phyloP scores from a whole-genome alignment of 2,113 vertebrate genomes.

The Megaceryle maxima region DNA sequence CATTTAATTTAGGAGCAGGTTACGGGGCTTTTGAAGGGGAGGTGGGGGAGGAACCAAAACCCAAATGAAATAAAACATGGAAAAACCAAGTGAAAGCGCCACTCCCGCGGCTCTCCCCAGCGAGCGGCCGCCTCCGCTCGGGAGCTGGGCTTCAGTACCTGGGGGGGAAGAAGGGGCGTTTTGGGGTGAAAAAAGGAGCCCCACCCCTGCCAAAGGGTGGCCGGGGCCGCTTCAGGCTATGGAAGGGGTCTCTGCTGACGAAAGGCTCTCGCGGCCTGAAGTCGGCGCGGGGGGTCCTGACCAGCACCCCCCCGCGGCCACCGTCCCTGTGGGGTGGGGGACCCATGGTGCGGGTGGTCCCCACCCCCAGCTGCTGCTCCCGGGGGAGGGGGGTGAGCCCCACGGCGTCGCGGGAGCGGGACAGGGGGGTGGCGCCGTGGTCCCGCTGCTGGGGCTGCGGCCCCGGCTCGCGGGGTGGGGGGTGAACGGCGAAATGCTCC shows the following conservation, averaged over 20 bases:
- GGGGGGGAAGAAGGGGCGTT: constrained; percentile 92
- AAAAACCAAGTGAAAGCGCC: constrained; percentile 21
- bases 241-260: constrained; percentile 78
- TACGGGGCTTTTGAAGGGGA: background rate
- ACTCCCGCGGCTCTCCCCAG: constrained; percentile 46
- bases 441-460: constrained; percentile 71
- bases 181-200: constrained; percentile 85
- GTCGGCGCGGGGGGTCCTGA: constrained; percentile 70
- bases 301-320: constrained; percentile 56
- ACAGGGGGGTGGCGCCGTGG: constrained; percentile 61
- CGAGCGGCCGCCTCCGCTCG: constrained; percentile 19
- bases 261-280: constrained; percentile 80
- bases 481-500: constrained; percentile 80
- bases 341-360: constrained; percentile 25
- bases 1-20: constrained; percentile 56
- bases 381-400: constrained; percentile 53
- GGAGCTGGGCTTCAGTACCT: constrained; percentile 83
- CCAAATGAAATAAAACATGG: too few species aligned
- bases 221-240: constrained; percentile 83
- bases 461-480: constrained; percentile 72
- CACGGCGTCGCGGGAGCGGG: constrained; percentile 76
- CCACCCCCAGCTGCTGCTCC: constrained; percentile 51
- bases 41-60: background rate
- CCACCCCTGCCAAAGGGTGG: constrained; percentile 79
- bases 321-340: constrained; percentile 70